phyloP scores from a whole-genome alignment of 2,888 invertebrate species.

The Agonopterix subpropinquella region DNA sequence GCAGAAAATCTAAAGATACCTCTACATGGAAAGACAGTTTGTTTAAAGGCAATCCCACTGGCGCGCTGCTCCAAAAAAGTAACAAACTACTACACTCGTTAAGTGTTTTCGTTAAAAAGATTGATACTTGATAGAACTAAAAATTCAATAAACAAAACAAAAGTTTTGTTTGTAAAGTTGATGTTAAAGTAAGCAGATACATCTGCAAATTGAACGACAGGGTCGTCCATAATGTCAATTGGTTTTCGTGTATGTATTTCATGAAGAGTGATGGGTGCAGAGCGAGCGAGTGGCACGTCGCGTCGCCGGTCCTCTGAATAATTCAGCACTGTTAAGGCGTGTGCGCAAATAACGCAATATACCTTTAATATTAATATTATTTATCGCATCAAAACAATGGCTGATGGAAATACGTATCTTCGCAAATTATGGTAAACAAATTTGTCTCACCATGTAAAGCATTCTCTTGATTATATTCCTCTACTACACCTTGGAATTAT shows the following conservation, averaged over 20 bases:
- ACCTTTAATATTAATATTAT: slow-evolving; percentile 64
- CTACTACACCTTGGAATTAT: slow-evolving; percentile 18
- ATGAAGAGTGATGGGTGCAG: slow-evolving; percentile 14
- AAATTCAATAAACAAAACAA: too few relatives aligned
- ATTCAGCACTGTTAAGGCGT: slow-evolving; percentile 62
- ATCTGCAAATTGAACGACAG: neutral
- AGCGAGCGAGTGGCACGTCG: slow-evolving; percentile 23
- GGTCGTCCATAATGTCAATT: neutral
- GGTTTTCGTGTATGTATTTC: neutral
- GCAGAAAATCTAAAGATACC: slow-evolving; percentile 3
- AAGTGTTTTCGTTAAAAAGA: too few relatives aligned
- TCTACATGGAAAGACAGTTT: too few relatives aligned
- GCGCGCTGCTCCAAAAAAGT: too few relatives aligned
- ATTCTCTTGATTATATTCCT: slow-evolving; percentile 33
- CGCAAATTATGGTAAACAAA: slow-evolving; percentile 38
- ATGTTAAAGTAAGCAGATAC: neutral
- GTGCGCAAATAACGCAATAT: slow-evolving; percentile 58
- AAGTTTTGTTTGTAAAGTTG: neutral
- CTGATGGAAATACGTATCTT: slow-evolving; percentile 37
- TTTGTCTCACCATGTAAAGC: slow-evolving; percentile 23
- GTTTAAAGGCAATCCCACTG: too few relatives aligned
- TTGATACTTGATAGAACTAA: too few relatives aligned
- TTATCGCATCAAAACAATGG: slow-evolving; percentile 38
- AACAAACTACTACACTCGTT: too few relatives aligned
- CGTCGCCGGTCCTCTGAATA: slow-evolving; percentile 38